Base-by-base conservation (phyloP, 2,888 invertebrate genomes). In the Tachina grossa region DNA sequence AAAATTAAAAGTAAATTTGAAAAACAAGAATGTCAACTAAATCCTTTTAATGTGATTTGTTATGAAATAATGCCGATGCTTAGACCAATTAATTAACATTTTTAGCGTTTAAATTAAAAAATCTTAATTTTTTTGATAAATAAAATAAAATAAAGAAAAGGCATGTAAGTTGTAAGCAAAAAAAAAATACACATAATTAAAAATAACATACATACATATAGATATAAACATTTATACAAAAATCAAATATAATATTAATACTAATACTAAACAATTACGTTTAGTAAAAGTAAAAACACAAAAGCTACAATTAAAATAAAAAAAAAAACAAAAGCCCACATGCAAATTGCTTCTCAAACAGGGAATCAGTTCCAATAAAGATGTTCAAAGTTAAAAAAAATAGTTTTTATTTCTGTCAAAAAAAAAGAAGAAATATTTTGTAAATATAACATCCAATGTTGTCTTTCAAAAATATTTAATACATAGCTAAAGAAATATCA, bases 171-270 rank as follows among this genome's bases (percentile, higher is more conserved):
- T 39, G 45, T 57, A 19, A 57, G 45, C 31, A 71, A 45, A 43
- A 55, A 71, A 45, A 43, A 63, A 31, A 31, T 39, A 47, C 10
- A 45, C 39, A 76, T 10, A 55, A 63, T 43, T 41, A 61, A 74
- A 43, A 41, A 51, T 31, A 31, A 31, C 31, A 31, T 31, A 31
- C 31, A 31, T 31, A 31, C 31, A 31, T 19, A 41, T 55, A 41
- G 59, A 69, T 75, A 68, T 63, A 75, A 74, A 75, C 69, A 75
- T 68, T 82, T 82, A 75, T 82, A 82, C 75, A 82, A 63, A 74
- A 71, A 69, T 31, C 5, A 6, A 31, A 31, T 31, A 69, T 9
- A 47, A 41, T 41, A 61, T 31, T 19, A 59, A 49, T 74, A 61
- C 6, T 31, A 6, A 31, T 31, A 31, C 31, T 6, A 49, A 41